Evolutionary conservation across 2,888 invertebrate genomes (phyloP).

Genomic region (Lapara coniferarum): DNA sequence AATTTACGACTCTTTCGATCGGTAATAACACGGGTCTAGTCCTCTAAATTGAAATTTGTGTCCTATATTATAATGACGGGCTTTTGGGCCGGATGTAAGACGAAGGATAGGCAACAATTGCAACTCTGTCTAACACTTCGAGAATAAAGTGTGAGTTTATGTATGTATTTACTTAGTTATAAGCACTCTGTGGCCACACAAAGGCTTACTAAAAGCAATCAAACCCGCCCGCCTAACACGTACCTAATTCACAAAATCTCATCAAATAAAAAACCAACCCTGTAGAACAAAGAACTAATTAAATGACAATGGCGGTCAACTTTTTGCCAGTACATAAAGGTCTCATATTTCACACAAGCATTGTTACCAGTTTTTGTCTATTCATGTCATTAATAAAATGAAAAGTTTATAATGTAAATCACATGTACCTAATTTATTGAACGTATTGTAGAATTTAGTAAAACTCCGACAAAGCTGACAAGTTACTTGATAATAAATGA

Average conservation of each 20-base stretch:
- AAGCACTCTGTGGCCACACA: background rate
- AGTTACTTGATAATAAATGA: too few species aligned
- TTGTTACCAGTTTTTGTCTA: constrained; percentile 23
- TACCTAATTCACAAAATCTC: background rate
- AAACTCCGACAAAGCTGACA: background rate
- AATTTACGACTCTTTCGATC: too few species aligned
- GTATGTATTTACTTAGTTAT: too few species aligned
- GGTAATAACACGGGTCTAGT: too few species aligned
- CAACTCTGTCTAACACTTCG: too few species aligned
- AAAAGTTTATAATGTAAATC: constrained; percentile 10
- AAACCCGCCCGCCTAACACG: background rate
- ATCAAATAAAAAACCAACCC: background rate
- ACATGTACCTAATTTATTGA: background rate
- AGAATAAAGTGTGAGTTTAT: too few species aligned
- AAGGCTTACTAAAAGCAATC: background rate
- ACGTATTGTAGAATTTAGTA: background rate
- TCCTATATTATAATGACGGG: too few species aligned
- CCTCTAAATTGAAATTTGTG: too few species aligned
- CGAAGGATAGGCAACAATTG: too few species aligned
- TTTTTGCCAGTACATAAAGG: constrained; percentile 19
- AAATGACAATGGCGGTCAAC: constrained; percentile 7
- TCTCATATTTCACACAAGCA: constrained; percentile 23
- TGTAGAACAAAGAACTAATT: constrained; percentile 9
- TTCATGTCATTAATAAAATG: constrained; percentile 20
- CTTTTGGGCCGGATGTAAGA: too few species aligned